Base-by-base conservation (phyloP, 2,113 vertebrate genomes). In the Miniopterus natalensis region DNA sequence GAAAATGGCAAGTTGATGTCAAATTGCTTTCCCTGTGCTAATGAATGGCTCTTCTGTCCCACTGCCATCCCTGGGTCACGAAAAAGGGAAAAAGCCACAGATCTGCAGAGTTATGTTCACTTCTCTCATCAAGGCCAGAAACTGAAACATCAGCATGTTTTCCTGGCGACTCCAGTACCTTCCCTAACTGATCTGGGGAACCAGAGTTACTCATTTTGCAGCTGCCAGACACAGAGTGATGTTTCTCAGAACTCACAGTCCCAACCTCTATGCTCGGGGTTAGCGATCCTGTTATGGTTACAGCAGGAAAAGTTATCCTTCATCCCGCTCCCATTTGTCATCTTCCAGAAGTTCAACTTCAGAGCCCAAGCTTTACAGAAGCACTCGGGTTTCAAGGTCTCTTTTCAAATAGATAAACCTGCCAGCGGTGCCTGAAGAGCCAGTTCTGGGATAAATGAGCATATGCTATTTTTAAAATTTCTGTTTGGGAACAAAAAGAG, bases 381-480 rank as follows among this genome's bases (percentile, higher is more conserved):
- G 42, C 40, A 49, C 36, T 93, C 36, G 73, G 31, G 61, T 68
- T 63, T 73, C 80, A 84, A 84, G 40, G 17, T 71, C 31, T 71
- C 71, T 75, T 73, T 89, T 75, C 57, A 93, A 79, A 70, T 29
- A 89, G 73, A 93, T 91, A 93, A 47, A 70, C 57, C 45, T 80
- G 49, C 63, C 93, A 90, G 17, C 13, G 27, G 25, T 55, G 31
- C 21, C 8, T 68, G 40, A 29, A 61, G 90, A 70, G 63, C 66
- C 25, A 51, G 25, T 74, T 84, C 13, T 13, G 78, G 88, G 79
- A 96, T 66, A 87, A 78, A 94, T 68, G 63, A 89, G 25, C 12
- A 78, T 73, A 59, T 5, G 36, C 5, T 59, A 18, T 11, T 84
- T 89, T 78, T 10, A 47, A 36, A 68, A 68, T 40, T 47, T 87